Base-by-base conservation (phyloP, 2,797 vertebrate species). In the Notolabrus celidotus region DNA sequence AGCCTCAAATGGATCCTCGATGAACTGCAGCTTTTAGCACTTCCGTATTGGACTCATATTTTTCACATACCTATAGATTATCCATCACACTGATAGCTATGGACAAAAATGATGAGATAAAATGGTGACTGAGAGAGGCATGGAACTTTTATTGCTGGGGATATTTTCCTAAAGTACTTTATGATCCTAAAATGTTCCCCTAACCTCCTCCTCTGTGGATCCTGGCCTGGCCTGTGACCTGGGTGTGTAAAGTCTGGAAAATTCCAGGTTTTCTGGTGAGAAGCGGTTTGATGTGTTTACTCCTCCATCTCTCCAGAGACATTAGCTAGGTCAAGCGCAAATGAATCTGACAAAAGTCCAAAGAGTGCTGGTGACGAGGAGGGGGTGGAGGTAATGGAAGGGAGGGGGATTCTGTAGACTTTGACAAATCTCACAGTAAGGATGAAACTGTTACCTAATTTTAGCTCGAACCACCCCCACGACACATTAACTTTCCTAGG, bases 301-400 rank as follows among this genome's bases (percentile, higher is more conserved):
- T 67, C 62, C 64, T 80, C 79, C 65, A 74, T 82, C 75, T 79
- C 78, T 84, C 80, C 67, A 36, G 87, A 84, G 87, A 86, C 87
- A 70, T 87, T 88, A 90, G 91, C 85, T 91, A 92, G 92, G 93
- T 92, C 90, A 92, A 86, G 78, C 86, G 50, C 86, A 92, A 87
- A 89, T 83, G 61, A 88, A 85, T 87, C 88, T 90, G 87, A 83
- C 81, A 86, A 78, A 77, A 86, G 76, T 60, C 75, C 76, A 77
- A 88, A 89, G 84, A 84, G 67, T 60, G 54, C 80, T 61, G 74
- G 77, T 79, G 78, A 77, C 63, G 59, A 51, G 49, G 63, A 27
- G 45, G 42, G 73, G 54, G 67, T 34, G 68, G 63, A 53, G 39
- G 46, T 36, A 47, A 53, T 14, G 52, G 51, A 1, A 50, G 20